Percentiles rank a stretch among this genome's conserved stretches.
Conservation (phyloP, 2,797 vertebrate genomes). For the Clarias laeviceps region DNA sequence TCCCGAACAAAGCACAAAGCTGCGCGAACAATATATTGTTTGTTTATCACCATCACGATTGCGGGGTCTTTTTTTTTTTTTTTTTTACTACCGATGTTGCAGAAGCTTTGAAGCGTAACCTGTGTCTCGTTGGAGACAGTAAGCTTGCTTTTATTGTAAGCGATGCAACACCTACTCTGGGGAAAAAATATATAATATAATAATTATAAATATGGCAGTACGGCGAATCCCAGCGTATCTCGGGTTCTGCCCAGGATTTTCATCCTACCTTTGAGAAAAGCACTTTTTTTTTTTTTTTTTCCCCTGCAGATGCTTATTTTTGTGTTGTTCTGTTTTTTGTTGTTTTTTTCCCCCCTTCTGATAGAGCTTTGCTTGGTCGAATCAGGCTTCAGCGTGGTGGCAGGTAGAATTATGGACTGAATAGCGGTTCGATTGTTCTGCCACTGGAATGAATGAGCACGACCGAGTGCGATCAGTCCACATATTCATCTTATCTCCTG, state of each 20-base stretch:
- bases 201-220: background rate
- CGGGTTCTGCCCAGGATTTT: background rate
- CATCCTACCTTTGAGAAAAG: background rate
- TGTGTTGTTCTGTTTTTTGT: background rate
- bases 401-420: slow-evolving; percentile 47
- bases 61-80: too few relatives aligned
- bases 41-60: background rate
- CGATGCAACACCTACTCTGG: background rate
- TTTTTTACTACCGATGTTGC: background rate
- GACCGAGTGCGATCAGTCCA: slow-evolving; percentile 53
- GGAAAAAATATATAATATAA: too few relatives aligned
- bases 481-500: slow-evolving; percentile 58
- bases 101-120: background rate
- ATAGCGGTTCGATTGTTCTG: slow-evolving; percentile 51
- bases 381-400: slow-evolving; percentile 13
- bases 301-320: background rate
- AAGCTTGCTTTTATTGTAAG: background rate
- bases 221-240: background rate
- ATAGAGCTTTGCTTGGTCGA: slow-evolving; percentile 27
- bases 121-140: background rate
- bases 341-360: too few relatives aligned
- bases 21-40: background rate
- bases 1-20: slow-evolving; percentile 16
- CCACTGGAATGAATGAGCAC: slow-evolving; percentile 55
- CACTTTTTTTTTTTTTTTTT: background rate